Evolutionary conservation across 2,888 invertebrate species (phyloP).

Genomic region (Eristalinus sepulchralis): DNA sequence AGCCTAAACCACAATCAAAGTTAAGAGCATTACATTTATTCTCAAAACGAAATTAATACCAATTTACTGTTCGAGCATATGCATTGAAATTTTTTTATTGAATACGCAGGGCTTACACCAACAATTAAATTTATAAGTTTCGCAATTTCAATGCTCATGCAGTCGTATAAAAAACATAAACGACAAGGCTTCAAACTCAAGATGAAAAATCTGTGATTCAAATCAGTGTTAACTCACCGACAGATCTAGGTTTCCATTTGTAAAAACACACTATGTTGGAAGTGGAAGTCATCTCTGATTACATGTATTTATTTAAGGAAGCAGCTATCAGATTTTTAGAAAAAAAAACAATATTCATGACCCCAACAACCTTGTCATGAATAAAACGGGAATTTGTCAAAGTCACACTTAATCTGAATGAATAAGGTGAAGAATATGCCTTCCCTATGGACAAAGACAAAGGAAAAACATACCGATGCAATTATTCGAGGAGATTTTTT

Average conservation of each 20-base stretch:
- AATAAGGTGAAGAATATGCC: background rate
- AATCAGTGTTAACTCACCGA: background rate
- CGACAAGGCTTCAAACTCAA: background rate
- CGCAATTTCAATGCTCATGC: background rate
- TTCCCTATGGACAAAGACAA: background rate
- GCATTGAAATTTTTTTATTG: background rate
- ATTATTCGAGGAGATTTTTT: too few species aligned
- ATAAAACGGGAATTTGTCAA: background rate
- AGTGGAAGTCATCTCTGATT: background rate
- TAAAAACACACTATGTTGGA: background rate
- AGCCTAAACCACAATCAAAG: slow-evolving; percentile 81
- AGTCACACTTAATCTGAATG: background rate
- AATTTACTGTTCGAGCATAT: background rate
- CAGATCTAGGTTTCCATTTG: background rate
- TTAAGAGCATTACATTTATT: background rate
- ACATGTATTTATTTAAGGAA: background rate
- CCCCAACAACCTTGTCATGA: background rate
- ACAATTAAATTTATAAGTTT: too few species aligned
- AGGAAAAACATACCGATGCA: too few species aligned
- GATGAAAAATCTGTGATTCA: background rate
- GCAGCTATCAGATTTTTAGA: too few species aligned
- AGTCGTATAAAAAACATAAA: background rate
- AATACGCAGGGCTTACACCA: too few species aligned
- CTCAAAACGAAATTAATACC: background rate
- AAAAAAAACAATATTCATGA: background rate